Percentiles rank a stretch among this genome's conserved stretches.
Evolutionary conservation across 2,888 invertebrate species (phyloP).

Genomic region (Trachelus iudaicus): DNA sequence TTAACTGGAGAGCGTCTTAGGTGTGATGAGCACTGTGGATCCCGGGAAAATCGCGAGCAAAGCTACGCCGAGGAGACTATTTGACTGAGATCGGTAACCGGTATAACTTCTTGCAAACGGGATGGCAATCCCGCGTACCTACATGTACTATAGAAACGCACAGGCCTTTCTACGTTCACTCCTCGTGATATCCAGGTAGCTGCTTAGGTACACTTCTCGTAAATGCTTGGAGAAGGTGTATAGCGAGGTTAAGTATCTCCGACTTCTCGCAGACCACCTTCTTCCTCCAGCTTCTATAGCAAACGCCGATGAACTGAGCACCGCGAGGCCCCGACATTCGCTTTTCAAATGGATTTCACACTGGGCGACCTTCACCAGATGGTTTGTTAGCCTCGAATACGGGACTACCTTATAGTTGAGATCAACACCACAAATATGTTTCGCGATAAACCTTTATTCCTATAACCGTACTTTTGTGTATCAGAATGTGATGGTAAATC

Average conservation of each 20-base stretch:
- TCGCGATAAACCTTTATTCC: background rate
- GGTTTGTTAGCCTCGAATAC: background rate
- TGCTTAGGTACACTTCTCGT: background rate
- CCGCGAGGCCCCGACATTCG: conserved; percentile 46
- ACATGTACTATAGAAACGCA: background rate
- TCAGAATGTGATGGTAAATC: background rate
- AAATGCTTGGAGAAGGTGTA: background rate
- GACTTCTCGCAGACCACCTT: background rate
- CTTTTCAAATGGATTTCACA: conserved; percentile 58
- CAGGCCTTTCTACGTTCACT: background rate
- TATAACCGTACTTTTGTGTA: background rate
- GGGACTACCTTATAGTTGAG: background rate
- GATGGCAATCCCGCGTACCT: background rate
- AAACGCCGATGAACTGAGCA: conserved; percentile 41
- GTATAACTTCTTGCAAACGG: background rate
- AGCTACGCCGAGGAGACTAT: background rate
- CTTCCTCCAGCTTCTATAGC: background rate
- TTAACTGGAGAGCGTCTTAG: conserved; percentile 40
- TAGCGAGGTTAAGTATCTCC: background rate
- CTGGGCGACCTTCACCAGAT: conserved; percentile 51
- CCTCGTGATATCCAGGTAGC: background rate
- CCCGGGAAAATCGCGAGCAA: background rate
- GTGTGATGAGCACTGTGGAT: conserved; percentile 6
- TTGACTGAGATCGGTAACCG: conserved; percentile 3
- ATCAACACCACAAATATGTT: background rate